A percentile compares a stretch with the other conserved stretches of the same genome.
These are phyloP conservation scores for Eupleurogrammus muticus DNA, from an alignment of 2,797 vertebrate genomes.

Conservation along the genomic window DNA sequence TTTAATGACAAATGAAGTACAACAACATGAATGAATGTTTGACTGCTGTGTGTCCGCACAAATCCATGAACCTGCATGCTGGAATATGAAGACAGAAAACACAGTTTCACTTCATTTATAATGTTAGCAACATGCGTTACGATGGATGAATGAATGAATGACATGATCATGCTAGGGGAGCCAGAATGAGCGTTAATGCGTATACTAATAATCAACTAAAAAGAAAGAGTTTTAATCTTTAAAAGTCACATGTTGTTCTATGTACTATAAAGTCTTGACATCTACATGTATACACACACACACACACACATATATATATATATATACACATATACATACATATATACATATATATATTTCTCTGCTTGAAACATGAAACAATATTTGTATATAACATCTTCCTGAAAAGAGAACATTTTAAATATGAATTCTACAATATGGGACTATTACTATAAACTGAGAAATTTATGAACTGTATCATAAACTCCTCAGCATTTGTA, in stretches of 20 bases:
- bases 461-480: too few species aligned
- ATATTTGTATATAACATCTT: too few species aligned
- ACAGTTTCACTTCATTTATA: slow-evolving; percentile 7
- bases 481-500: slow-evolving; percentile 20
- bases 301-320: too few species aligned
- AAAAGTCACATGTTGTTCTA: too few species aligned
- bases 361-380: too few species aligned
- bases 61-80: slow-evolving; percentile 38
- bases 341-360: too few species aligned
- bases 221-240: background rate
- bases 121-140: slow-evolving; percentile 37
- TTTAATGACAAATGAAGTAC: slow-evolving; percentile 28
- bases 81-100: slow-evolving; percentile 7
- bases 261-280: too few species aligned
- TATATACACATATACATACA: too few species aligned
- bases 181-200: slow-evolving; percentile 2
- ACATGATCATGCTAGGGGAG: background rate
- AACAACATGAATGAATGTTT: slow-evolving; percentile 23
- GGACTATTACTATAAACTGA: too few species aligned
- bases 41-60: background rate
- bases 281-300: too few species aligned
- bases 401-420: too few species aligned
- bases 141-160: slow-evolving; percentile 32
- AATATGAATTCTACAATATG: too few species aligned
- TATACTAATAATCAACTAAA: slow-evolving; percentile 6